Percentiles rank a stretch among this genome's conserved stretches.
phyloP scores from a whole-genome alignment of 23 tunicate genomes.

The Halocynthia roretzi region DNA sequence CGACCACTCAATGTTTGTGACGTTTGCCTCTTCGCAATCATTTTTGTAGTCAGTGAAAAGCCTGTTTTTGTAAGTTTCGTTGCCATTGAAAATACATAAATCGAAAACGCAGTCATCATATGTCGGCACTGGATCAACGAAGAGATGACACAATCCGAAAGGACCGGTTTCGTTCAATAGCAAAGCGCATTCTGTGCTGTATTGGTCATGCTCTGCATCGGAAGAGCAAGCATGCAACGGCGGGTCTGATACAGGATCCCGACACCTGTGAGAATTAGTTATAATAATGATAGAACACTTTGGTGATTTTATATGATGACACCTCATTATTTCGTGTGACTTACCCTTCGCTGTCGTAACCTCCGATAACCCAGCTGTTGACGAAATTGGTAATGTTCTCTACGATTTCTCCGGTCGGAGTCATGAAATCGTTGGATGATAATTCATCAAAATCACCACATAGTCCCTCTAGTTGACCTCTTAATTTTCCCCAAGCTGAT shows the following conservation, averaged over 20 bases:
- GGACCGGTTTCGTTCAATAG: conserved; percentile 48
- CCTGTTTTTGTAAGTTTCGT: conserved; percentile 11
- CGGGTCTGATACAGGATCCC: not conserved
- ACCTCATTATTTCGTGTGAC: not conserved
- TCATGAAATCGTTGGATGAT: conserved; percentile 36
- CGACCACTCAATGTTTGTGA: not conserved
- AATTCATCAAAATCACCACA: conserved; percentile 71
- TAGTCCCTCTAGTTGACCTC: conserved; percentile 44
- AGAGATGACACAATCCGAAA: conserved; percentile 33
- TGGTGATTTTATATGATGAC: not conserved
- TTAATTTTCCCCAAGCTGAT: conserved; percentile 42
- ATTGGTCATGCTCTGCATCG: not conserved
- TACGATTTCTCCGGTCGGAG: conserved; percentile 38
- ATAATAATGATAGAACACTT: not conserved
- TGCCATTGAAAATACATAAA: conserved; percentile 44
- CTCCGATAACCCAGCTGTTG: conserved; percentile 50
- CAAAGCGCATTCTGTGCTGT: conserved; percentile 25
- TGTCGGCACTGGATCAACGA: conserved; percentile 14
- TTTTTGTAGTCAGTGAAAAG: conserved; percentile 22
- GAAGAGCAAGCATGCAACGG: not conserved
- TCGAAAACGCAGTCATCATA: conserved; percentile 49
- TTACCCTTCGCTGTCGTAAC: conserved; percentile 49
- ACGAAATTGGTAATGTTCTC: conserved; percentile 40
- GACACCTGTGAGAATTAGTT: not conserved
- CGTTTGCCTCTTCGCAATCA: conserved; percentile 37